Evolutionary conservation across 2,888 invertebrate species (phyloP).

Genomic region (Zygothrica quintamaculata): DNA sequence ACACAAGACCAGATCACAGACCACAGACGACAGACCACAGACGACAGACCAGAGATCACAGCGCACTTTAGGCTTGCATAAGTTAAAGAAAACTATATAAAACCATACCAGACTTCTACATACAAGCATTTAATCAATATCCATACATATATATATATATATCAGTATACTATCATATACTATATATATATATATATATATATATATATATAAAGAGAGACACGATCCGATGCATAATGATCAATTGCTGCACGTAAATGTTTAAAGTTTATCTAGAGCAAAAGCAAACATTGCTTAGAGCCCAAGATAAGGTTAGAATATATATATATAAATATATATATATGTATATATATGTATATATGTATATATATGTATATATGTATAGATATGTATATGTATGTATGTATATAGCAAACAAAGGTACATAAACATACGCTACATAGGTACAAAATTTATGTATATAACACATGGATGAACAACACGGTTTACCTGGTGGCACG

Average conservation of each 20-base stretch:
- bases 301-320: constrained; percentile 47
- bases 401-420: too few species aligned
- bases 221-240: constrained; percentile 65
- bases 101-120: too few species aligned
- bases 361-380: constrained; percentile 8
- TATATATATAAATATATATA: constrained; percentile 25
- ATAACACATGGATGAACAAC: constrained; percentile 59
- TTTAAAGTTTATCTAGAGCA: constrained; percentile 61
- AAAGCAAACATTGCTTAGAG: constrained; percentile 26
- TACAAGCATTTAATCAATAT: too few species aligned
- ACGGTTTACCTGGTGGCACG: constrained; percentile 61
- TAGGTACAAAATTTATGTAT: constrained; percentile 40
- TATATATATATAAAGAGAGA: constrained; percentile 14
- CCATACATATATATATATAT: constrained; percentile 8
- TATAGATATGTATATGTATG: constrained; percentile 10
- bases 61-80: too few species aligned
- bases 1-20: too few species aligned
- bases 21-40: too few species aligned
- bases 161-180: constrained; percentile 8
- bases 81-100: constrained; percentile 44
- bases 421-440: constrained; percentile 5
- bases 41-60: too few species aligned
- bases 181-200: constrained; percentile 16
- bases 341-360: constrained; percentile 6
- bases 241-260: constrained; percentile 37